Evolutionary conservation across 2,888 invertebrate species (phyloP), one percentile per base, ranked within the genome.

Genomic region (Pachymerium ferrugineum): DNA sequence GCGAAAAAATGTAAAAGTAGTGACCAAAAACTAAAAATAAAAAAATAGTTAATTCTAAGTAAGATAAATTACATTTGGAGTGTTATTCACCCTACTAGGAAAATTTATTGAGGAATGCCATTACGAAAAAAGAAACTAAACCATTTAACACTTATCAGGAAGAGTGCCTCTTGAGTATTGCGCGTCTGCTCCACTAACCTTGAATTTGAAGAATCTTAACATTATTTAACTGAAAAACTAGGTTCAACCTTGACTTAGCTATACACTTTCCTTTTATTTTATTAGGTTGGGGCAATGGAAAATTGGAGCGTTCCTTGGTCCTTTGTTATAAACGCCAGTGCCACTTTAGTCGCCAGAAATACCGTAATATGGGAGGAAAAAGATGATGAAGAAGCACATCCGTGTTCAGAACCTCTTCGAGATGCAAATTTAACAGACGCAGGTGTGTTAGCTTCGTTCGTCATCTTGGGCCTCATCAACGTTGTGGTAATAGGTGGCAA

Each of bases 401-500:
- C 47, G 12, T 73, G 73, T 62, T 62, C 62, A 16, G 74, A 71
- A 14, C 75, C 35, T 4, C 16, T 74, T 6, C 8, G 47, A 25
- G 54, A 35, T 29, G 73, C 68, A 25, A 42, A 77, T 84, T 93
- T 93, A 93, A 88, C 88, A 82, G 90, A 92, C 83, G 89, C 91
- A 78, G 85, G 87, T 82, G 89, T 90, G 82, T 85, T 93, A 81
- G 86, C 88, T 79, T 90, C 90, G 81, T 86, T 94, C 80, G 89
- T 90, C 80, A 86, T 91, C 80, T 86, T 93, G 77, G 90, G 89
- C 77, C 87, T 93, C 79, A 91, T 96, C 81, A 92, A 93, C 83
- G 88, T 94, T 72, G 88, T 94, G 82, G 94, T 96, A 77, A 90
- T 96, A 77, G 88, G 91, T 74, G 96, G 95, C 73, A 97, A 97